phyloP scores from a whole-genome alignment of 2,113 vertebrate genomes.

The Oreocharis arfaki region DNA sequence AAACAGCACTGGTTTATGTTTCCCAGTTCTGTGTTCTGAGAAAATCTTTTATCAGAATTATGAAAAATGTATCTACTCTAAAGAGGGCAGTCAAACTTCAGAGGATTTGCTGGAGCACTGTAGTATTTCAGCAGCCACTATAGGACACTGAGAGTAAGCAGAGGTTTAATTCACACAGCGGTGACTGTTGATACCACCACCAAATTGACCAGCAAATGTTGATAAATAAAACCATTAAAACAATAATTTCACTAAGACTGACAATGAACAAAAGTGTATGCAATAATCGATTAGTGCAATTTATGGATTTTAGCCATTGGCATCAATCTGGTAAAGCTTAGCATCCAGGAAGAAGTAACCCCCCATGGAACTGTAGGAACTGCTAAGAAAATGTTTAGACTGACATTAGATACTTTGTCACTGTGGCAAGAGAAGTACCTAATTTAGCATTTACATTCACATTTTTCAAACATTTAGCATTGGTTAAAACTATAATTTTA shows the following conservation, averaged over 20 bases:
- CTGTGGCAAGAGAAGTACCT: background rate
- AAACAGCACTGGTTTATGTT: background rate
- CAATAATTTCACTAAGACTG: background rate
- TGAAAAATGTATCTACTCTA: background rate
- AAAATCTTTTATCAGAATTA: background rate
- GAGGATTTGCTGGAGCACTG: background rate
- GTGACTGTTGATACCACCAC: slow-evolving; percentile 24
- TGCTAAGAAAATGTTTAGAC: background rate
- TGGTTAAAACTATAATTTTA: background rate
- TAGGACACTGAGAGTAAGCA: slow-evolving; percentile 8
- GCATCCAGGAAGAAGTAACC: slow-evolving; percentile 14
- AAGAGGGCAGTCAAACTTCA: background rate
- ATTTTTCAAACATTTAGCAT: background rate
- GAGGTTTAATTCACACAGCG: slow-evolving; percentile 16
- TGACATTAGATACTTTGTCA: background rate
- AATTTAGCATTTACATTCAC: background rate
- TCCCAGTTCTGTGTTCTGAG: background rate
- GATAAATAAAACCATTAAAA: slow-evolving; percentile 49
- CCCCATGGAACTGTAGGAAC: background rate
- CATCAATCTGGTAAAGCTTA: slow-evolving; percentile 4
- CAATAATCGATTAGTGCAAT: slow-evolving; percentile 1
- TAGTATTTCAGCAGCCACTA: slow-evolving; percentile 15
- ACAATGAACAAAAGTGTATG: slow-evolving; percentile 24
- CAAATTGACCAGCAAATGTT: slow-evolving; percentile 49
- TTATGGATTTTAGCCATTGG: slow-evolving; percentile 6